A percentile compares a stretch with the other conserved stretches of the same genome.
phyloP scores from a whole-genome alignment of 2,797 vertebrate genomes.

The Carapus acus region DNA sequence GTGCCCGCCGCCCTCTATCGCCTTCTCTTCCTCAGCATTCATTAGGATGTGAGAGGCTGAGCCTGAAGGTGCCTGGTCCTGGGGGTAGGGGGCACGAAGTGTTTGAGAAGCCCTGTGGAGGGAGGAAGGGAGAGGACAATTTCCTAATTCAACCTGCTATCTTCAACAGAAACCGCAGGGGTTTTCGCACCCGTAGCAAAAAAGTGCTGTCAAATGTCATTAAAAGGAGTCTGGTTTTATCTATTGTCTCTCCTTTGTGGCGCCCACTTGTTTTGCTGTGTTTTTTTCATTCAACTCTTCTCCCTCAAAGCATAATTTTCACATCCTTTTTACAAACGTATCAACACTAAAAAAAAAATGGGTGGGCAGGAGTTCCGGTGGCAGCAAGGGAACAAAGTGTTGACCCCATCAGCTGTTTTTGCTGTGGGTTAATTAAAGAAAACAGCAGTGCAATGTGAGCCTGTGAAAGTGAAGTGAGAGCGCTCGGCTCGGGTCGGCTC shows the following conservation, averaged over 20 bases:
- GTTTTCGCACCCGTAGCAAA: constrained; percentile 46
- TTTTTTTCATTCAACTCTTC: constrained; percentile 16
- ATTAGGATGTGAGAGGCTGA: constrained; percentile 71
- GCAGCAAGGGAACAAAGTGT: constrained; percentile 63
- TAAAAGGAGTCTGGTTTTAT: constrained; percentile 34
- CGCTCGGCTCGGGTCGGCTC: constrained; percentile 67
- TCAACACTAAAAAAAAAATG: constrained; percentile 52
- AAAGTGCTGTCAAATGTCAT: constrained; percentile 56
- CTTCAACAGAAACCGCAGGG: constrained; percentile 57
- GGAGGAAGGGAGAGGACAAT: constrained; percentile 37
- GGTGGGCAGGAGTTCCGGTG: constrained; percentile 60
- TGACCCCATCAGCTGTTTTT: constrained; percentile 75
- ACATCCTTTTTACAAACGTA: no score
- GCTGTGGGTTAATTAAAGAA: constrained; percentile 81
- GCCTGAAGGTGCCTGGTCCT: constrained; percentile 66
- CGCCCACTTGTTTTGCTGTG: constrained; percentile 12
- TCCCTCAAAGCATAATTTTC: constrained; percentile 21
- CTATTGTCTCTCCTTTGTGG: constrained; percentile 28
- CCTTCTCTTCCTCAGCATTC: constrained; percentile 61
- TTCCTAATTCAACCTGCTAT: constrained; percentile 60
- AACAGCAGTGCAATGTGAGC: constrained; percentile 72
- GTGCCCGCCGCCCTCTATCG: constrained; percentile 38
- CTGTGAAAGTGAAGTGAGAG: constrained; percentile 71
- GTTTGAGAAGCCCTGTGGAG: constrained; percentile 63
- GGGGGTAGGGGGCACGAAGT: constrained; percentile 60